Base-by-base conservation (phyloP, 1,140 invertebrate genomes). In the Drosophila pachea region DNA sequence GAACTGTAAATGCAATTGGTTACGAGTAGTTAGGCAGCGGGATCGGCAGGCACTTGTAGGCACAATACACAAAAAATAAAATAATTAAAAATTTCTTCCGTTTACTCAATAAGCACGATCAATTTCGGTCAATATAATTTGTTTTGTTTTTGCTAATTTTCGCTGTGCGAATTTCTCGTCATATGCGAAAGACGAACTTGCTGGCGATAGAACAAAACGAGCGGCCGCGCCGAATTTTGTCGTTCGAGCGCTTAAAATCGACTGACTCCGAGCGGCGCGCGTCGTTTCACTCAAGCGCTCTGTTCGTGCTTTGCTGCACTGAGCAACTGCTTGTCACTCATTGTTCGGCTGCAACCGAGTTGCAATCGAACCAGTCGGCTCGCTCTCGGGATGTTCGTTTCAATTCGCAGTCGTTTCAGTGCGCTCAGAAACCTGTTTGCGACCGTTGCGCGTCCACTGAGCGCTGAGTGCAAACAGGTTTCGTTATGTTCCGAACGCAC, bases 241-340 rank as follows among this genome's bases (percentile, higher is more conserved):
- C 65, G 76, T 67, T 68, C 78, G 79, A 84, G 72, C 79, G 79
- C 83, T 65, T 74, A 76, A 78, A 83, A 78, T 76, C 73, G 68
- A 81, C 77, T 81, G 71, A 83, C 72, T 76, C 71, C 42, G 75
- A 83, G 70, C 83, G 75, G 77, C 74, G 53, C 53, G 54, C 33
- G 58, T 56, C 59, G 74, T 78, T 76, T 83, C 63, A 47, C 67
- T 68, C 74, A 81, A 82, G 68, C 72, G 61, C 4, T 56, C 40
- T 7, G 29, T 56, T 45, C 40, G 31, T 14, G 38, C 12, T 45
- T 63, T 63, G 66, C 45, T 61, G 58, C 49, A 61, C 64, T 60
- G 48, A 59, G 31, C 8, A 48, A 31, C 62, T 74, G 45, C 50
- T 65, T 65, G 53, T 69, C 67, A 69, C 67, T 69, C 67, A 42